These are phyloP conservation scores for Rotaria socialis DNA, from an alignment of 2,888 invertebrate genomes.

Conservation along the genomic window DNA sequence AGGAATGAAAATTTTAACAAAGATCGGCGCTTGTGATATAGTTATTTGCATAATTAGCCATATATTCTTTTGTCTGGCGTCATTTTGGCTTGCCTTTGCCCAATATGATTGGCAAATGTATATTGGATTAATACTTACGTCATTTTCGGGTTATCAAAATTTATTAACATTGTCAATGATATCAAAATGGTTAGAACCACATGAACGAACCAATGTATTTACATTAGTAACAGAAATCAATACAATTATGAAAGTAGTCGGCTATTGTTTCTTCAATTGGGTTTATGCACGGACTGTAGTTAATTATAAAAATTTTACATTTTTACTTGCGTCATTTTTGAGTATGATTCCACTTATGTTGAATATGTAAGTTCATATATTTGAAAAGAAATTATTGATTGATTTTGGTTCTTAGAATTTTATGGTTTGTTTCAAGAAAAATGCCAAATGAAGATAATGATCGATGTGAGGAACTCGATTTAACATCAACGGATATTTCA, in stretches of 20 bases:
- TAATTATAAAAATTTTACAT: not conserved
- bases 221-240: not conserved
- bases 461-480: not conserved
- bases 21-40: not conserved
- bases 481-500: not conserved
- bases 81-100: not conserved
- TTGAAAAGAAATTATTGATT: not conserved
- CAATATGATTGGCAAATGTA: not conserved
- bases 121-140: not conserved
- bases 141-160: not conserved
- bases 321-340: not conserved
- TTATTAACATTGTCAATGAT: not conserved
- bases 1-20: not conserved
- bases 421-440: not conserved
- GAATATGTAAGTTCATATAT: not conserved
- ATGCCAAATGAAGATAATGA: not conserved
- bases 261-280: not conserved
- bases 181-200: not conserved
- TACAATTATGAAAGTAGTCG: not conserved
- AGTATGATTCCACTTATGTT: not conserved
- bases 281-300: not conserved
- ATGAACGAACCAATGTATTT: conserved; percentile 11
- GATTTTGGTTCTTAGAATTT: not conserved
- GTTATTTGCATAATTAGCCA: not conserved
- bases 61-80: not conserved